Evolutionary conservation across 2,888 invertebrate genomes (phyloP).

Genomic region (Panopea generosa): DNA sequence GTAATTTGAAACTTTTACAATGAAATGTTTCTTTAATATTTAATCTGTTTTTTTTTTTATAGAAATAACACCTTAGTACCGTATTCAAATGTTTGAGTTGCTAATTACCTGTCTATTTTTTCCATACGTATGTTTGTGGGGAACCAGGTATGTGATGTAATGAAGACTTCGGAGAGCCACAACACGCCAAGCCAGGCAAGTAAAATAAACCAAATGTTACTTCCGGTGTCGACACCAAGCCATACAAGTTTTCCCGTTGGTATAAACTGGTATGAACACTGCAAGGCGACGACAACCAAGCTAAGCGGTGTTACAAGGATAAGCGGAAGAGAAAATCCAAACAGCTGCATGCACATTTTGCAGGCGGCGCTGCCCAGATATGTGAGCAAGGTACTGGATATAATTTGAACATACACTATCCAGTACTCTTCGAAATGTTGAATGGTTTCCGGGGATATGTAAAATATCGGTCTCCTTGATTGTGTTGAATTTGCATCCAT

Average conservation of each 20-base stretch:
- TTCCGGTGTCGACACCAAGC: constrained; percentile 68
- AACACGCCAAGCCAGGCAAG: constrained; percentile 69
- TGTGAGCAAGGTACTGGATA: constrained; percentile 82
- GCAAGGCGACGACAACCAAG: constrained; percentile 71
- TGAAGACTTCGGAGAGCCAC: constrained; percentile 80
- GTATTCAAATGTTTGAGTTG: no score
- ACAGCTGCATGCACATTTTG: constrained; percentile 85
- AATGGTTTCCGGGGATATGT: constrained; percentile 39
- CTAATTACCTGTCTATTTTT: constrained; percentile 78
- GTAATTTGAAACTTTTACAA: no score
- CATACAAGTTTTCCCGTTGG: constrained; percentile 68
- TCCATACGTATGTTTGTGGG: constrained; percentile 79
- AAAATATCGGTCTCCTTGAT: not conserved
- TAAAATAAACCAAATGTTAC: constrained; percentile 65
- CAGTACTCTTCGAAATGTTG: constrained; percentile 68
- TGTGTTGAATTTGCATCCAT: not conserved
- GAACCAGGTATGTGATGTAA: constrained; percentile 80
- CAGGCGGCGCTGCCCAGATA: constrained; percentile 86
- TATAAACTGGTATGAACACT: constrained; percentile 65
- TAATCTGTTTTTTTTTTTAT: no score
- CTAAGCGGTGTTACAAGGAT: constrained; percentile 84
- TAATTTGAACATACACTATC: constrained; percentile 64
- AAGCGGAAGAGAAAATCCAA: constrained; percentile 85
- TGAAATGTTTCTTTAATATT: no score
- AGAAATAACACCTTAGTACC: no score